Conservation (phyloP, 1,140 invertebrate species). For the Homarus americanus region DNA sequence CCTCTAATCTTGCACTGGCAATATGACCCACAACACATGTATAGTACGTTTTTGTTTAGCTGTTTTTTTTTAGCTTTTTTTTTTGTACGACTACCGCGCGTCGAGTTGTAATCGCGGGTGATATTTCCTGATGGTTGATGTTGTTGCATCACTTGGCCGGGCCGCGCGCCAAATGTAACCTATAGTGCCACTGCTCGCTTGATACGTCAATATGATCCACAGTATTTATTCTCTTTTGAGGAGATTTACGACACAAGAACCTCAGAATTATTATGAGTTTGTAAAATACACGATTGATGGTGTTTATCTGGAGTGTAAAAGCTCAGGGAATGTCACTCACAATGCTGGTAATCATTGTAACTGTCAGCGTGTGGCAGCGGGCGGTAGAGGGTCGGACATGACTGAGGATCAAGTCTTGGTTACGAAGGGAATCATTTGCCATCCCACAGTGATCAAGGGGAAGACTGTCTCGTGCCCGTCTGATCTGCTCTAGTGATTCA, state of each 20-base stretch:
- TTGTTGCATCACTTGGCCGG: conserved; percentile 47
- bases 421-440: conserved; percentile 69
- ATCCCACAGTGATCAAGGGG: conserved; percentile 59
- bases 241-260: not conserved
- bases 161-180: conserved; percentile 48
- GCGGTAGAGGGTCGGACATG: conserved; percentile 41
- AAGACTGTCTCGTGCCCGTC: conserved; percentile 19
- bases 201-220: not conserved
- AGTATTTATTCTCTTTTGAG: not conserved
- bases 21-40: conserved; percentile 44
- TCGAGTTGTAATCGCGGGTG: conserved; percentile 57
- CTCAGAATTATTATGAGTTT: not conserved
- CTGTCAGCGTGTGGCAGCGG: conserved; percentile 14
- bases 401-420: conserved; percentile 55
- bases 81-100: not conserved
- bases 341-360: not conserved
- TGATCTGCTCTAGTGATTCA: conserved; percentile 42
- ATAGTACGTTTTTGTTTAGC: conserved; percentile 4
- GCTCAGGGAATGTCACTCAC: too few species aligned
- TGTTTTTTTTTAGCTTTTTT: conserved; percentile 16
- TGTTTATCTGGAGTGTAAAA: not conserved
- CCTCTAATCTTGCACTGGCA: conserved; percentile 31
- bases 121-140: conserved; percentile 65
- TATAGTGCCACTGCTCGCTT: not conserved
- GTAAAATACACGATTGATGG: not conserved